Percentiles rank a stretch among this genome's conserved stretches.
Conservation (phyloP, 2,113 vertebrate species). For the Ceratotherium simum region DNA sequence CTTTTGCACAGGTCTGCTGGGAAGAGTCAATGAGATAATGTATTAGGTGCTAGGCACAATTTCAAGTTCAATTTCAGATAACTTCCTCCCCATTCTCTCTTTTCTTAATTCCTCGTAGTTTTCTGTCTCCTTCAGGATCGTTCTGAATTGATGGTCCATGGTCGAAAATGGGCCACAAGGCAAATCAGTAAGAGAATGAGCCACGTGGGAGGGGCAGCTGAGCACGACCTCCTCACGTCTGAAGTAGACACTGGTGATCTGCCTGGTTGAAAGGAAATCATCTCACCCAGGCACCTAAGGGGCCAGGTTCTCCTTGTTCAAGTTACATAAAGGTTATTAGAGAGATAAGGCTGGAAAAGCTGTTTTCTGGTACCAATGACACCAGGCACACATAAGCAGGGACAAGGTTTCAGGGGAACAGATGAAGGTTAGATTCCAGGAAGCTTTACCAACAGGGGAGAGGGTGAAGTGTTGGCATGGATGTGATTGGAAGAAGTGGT, state of each 20-base stretch:
- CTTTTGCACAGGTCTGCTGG: not conserved
- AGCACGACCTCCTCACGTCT: not conserved
- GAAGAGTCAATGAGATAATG: not conserved
- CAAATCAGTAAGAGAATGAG: not conserved
- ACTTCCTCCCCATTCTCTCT: not conserved
- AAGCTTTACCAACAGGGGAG: not conserved
- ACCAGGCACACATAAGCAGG: not conserved
- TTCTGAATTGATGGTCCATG: not conserved
- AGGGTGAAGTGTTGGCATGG: not conserved
- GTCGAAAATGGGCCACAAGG: not conserved
- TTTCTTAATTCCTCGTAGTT: not conserved
- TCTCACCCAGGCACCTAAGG: not conserved
- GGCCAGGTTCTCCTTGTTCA: not conserved
- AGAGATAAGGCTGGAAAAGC: not conserved
- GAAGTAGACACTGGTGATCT: not conserved
- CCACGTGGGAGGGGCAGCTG: not conserved
- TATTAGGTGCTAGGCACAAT: not conserved
- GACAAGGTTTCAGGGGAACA: not conserved
- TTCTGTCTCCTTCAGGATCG: not conserved
- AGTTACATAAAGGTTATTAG: slow-evolving; percentile 36
- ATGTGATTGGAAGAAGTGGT: not conserved
- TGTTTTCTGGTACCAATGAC: not conserved
- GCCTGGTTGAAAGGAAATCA: not conserved
- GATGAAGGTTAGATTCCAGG: not conserved
- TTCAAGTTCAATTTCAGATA: not conserved